Base-by-base conservation (phyloP, 1,140 invertebrate genomes). In the Nylanderia fulva region DNA sequence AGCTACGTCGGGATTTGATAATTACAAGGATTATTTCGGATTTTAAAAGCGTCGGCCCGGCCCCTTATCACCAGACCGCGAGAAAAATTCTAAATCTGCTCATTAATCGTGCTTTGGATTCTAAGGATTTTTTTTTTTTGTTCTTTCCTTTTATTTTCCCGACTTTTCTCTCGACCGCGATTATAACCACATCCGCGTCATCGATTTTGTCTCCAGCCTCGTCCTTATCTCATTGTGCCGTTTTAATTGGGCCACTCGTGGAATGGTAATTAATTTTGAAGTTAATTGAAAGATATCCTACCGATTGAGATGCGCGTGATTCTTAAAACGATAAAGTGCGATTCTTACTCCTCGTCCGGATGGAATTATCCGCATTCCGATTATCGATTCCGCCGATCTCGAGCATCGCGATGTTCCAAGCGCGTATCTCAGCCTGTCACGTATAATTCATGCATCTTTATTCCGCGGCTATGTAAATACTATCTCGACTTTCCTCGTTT, bases 1-100 rank as follows among this genome's bases (percentile, higher is more conserved):
- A 75, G 72, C 48, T n/a, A 58, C 76, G 69, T 9, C 85, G 87
- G 92, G 93, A 95, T 94, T 95, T 94, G 92, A 95, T 94, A 95
- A 95, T 95, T 94, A 94, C 91, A 92, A 91, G 92, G 91, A 94
- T 95, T 94, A 95, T 94, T 94, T 93, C 72, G 91, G 91, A 91
- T 92, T 93, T 92, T 91, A 91, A 93, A 91, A 90, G 91, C 88
- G 82, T 61, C 74, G 77, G 52, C 61, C 74, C 85, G 89, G 69
- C 83, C 91, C 86, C 92, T 94, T 93, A 90, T 94, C 93, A 90
- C 92, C 92, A 94, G 94, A 94, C 94, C 94, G 93, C 93, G 91
- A 94, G 91, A 93, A 92, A 48, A 94, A 93, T 92, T 92, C 88
- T 88, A 93, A 94, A 94, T 93, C 92, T 91, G 92, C 93, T 94